Conservation (phyloP, 2,113 vertebrate species). For the Oostethus manadensis region DNA sequence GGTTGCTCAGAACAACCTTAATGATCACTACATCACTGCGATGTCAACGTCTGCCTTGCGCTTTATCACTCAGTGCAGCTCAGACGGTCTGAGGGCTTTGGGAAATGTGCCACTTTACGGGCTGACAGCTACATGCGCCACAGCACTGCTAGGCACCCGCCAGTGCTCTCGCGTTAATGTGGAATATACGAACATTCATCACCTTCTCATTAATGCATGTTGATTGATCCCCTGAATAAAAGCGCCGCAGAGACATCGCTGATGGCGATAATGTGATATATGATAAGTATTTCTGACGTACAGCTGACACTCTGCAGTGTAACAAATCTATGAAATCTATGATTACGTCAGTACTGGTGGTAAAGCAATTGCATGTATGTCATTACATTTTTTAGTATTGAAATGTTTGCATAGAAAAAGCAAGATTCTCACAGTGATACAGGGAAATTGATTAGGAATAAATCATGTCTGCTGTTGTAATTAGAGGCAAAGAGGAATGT, state of each 20-base stretch:
- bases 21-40: constrained; percentile 44
- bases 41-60: constrained; percentile 29
- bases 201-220: constrained; percentile 42
- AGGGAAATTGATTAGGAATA: too few species aligned
- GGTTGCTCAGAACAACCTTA: constrained; percentile 31
- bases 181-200: constrained; percentile 55
- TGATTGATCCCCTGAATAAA: constrained; percentile 59
- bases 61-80: constrained; percentile 29
- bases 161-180: constrained; percentile 25
- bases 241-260: constrained; percentile 33
- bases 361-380: too few species aligned
- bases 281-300: constrained; percentile 41
- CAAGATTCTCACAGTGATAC: too few species aligned
- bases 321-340: background rate
- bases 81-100: constrained; percentile 10
- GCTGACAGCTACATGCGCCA: constrained; percentile 24
- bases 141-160: constrained; percentile 9
- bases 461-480: too few species aligned
- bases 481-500: too few species aligned
- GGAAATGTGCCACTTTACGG: constrained; percentile 24
- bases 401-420: too few species aligned
- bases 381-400: too few species aligned
- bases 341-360: too few species aligned
- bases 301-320: background rate
- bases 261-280: constrained; percentile 23